Percentiles rank a stretch among this genome's conserved stretches.
Evolutionary conservation across 2,888 invertebrate genomes (phyloP).

Genomic region (Pterostichus madidus): DNA sequence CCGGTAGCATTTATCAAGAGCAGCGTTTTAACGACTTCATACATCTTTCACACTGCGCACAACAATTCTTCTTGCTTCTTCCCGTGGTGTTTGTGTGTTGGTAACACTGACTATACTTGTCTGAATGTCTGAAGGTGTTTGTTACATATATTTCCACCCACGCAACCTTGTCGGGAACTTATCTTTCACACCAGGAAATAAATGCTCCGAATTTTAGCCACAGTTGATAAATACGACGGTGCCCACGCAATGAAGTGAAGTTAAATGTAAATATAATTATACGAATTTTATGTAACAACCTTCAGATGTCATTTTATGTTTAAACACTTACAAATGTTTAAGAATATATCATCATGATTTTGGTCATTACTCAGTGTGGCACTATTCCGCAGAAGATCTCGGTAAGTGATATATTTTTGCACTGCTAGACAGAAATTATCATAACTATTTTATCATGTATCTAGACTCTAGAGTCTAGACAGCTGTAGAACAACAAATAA

Average conservation of each 20-base stretch:
- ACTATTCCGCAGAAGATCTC: too few relatives aligned
- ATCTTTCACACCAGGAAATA: constrained; percentile 52
- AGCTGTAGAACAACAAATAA: too few relatives aligned
- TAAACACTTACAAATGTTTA: too few relatives aligned
- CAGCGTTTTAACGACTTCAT: constrained; percentile 12
- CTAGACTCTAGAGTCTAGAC: too few relatives aligned
- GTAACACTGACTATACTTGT: neutral
- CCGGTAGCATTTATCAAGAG: constrained; percentile 44
- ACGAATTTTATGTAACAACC: too few relatives aligned
- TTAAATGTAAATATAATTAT: neutral
- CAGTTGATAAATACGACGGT: constrained; percentile 20
- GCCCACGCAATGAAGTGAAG: neutral
- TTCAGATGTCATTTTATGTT: too few relatives aligned
- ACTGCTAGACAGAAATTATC: too few relatives aligned
- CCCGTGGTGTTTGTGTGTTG: constrained; percentile 22
- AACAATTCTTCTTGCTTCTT: constrained; percentile 30
- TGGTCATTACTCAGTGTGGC: too few relatives aligned
- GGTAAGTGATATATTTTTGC: too few relatives aligned
- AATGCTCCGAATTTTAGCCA: constrained; percentile 42
- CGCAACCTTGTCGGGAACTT: constrained; percentile 19
- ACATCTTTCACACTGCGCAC: constrained; percentile 3
- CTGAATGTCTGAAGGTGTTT: constrained; percentile 44
- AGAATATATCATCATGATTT: too few relatives aligned
- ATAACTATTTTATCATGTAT: too few relatives aligned
- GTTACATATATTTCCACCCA: constrained; percentile 41